Base-by-base conservation (phyloP, 2,888 invertebrate genomes). In the Caenorhabditis macrosperma region DNA sequence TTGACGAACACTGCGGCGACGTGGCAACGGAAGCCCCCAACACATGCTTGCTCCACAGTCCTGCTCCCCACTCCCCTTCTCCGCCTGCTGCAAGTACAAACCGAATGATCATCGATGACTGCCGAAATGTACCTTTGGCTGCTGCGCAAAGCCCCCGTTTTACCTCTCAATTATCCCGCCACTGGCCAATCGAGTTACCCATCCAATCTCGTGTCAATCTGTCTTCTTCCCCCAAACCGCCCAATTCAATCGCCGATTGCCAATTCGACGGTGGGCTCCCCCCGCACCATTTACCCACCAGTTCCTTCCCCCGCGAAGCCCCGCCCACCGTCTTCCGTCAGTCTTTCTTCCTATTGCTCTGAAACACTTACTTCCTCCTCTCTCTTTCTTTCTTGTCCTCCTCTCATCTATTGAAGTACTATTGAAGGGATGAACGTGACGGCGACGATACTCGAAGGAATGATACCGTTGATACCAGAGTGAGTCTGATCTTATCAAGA, bases 381-480 rank as follows among this genome's bases (percentile, higher is more conserved):
- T 71, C 46, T 54, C n/a, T n/a, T n/a, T n/a, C n/a, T n/a, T n/a
- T n/a, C n/a, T n/a, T n/a, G n/a, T 60, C 26, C 0, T 74, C 26
- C 24, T 17, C 26, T 59, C 7, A 15, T 59, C 24, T 22, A 12
- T 46, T 33, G 15, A 30, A 2, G 44, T 52, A 44, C 38, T 59
- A 22, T 24, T 55, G 38, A 48, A 63, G 44, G 22, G 41, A 72
- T 78, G 71, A 72, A 66, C 55, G 20, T 9, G 44, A 69, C 57
- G 57, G 63, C 41, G 2, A 78, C 77, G n/a, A 66, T 78, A 60
- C 66, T 82, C 22, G 74, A 77, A 57, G 83, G 83, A 50, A 83
- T 83, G 83, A 83, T 83, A 59, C 83, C 83, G 12, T 60, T 83
- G 38, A 75, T 83, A 59, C 83, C 83, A 28, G 78, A 78, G 83